Evolutionary conservation across 2,888 invertebrate species (phyloP), one percentile per base, ranked within the genome.

Genomic region (Spodoptera picta): DNA sequence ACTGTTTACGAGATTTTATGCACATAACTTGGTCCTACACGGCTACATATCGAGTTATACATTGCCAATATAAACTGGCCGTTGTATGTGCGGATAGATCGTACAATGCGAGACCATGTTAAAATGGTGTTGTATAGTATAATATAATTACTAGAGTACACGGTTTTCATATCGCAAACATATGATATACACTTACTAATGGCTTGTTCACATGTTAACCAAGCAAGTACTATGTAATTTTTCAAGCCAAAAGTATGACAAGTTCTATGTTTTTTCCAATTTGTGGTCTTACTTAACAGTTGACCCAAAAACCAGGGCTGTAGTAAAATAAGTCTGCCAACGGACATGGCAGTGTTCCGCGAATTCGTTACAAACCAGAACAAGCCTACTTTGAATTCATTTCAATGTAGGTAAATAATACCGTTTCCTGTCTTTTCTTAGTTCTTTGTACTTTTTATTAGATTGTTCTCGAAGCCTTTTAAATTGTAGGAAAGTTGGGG

Each of bases 361-460:
- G 75, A 70, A 79, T 64, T 66, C 41, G 61, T 64, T 50, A 68
- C 71, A 66, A 54, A 60, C n/a, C 51, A 48, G 9, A 36, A 53
- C 48, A 54, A 72, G 57, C 56, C 77, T 66, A 79, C 65, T 79
- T 79, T 65, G 71, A 62, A 79, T 79, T 77, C 75, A 65, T 58
- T 65, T 52, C n/a, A 23, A 53, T 52, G 58, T 65, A n/a, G n/a
- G n/a, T n/a, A 54, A 75, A 77, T 75, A 75, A 75, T 75, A 62
- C 70, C 49, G 47, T 76, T 84, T 85, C 86, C 86, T 83, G 85
- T 52, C 74, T 75, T 81, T 81, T 79, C 83, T 79, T 14, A 54
- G 36, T 42, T 45, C 41, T 23, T 70, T 51, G 62, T 62, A 61
- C 36, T 36, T 36, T 6, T 54, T 69, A 12, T 41, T 57, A 45